These are phyloP conservation scores for Propithecus perrieri DNA, from an alignment of 2,797 vertebrate species.

Conservation along the genomic window DNA sequence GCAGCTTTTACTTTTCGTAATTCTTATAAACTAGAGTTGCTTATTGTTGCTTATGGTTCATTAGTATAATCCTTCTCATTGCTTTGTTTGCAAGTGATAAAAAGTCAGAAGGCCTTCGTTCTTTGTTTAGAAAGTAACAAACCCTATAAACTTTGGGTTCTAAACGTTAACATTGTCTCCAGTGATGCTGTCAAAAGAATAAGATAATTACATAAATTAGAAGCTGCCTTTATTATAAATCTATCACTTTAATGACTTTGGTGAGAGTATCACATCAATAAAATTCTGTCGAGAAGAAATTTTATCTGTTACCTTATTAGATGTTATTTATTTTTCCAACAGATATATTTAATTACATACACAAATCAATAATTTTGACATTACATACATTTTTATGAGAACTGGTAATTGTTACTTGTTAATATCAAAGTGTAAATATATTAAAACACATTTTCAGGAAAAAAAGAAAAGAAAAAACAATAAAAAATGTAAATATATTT, in stretches of 20 bases:
- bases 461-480: too few species aligned
- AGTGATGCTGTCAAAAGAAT: conserved; percentile 64
- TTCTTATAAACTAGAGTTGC: background rate
- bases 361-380: conserved; percentile 65
- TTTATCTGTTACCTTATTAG: conserved; percentile 67
- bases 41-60: background rate
- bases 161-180: conserved; percentile 51
- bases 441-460: too few species aligned
- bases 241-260: conserved; percentile 60
- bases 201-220: conserved; percentile 64
- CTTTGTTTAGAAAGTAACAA: conserved; percentile 14
- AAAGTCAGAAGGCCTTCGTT: background rate
- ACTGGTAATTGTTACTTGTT: conserved; percentile 52
- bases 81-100: background rate
- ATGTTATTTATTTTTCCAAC: conserved; percentile 47
- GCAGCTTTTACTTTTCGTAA: background rate
- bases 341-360: conserved; percentile 49
- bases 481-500: background rate
- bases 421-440: background rate
- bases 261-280: conserved; percentile 73
- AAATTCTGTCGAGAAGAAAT: conserved; percentile 61
- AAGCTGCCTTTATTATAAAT: conserved; percentile 66
- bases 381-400: conserved; percentile 57
- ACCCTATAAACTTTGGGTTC: conserved; percentile 38
- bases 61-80: background rate